Percentiles rank a stretch among this genome's conserved stretches.
Evolutionary conservation across 2,797 vertebrate species (phyloP).

Genomic region (Sciurus vulgaris): DNA sequence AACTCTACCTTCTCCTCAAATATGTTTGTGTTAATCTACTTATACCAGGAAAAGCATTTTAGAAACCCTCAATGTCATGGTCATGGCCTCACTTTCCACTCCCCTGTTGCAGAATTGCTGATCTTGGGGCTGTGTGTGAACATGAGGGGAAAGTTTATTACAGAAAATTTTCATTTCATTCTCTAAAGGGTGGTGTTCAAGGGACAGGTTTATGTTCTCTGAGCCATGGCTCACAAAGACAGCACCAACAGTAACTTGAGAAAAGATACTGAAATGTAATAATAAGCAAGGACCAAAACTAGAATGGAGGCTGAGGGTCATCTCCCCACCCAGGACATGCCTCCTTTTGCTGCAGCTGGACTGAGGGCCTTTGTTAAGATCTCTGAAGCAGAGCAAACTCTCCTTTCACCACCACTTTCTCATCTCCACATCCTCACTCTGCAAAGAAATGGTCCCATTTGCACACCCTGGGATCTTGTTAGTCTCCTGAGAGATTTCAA

Average conservation of each 20-base stretch:
- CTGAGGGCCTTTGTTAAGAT: neutral
- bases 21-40: neutral
- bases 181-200: constrained; percentile 27
- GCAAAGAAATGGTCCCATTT: neutral
- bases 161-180: constrained; percentile 51
- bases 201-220: constrained; percentile 52
- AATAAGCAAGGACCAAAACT: constrained; percentile 1
- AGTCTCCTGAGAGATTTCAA: neutral
- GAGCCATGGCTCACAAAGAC: constrained; percentile 43
- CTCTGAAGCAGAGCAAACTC: neutral
- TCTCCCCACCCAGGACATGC: neutral
- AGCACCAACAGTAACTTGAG: constrained; percentile 61
- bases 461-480: neutral
- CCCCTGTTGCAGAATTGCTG: neutral
- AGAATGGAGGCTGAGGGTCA: neutral
- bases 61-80: neutral
- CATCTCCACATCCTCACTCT: neutral
- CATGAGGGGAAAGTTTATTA: neutral
- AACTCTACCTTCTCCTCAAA: neutral
- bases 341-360: neutral
- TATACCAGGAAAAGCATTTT: neutral
- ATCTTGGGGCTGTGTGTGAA: neutral
- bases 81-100: neutral
- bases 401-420: neutral
- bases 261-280: constrained; percentile 34